Evolutionary conservation across 1,140 invertebrate species (phyloP), one percentile per base, ranked within the genome.

Genomic region (Trichonephila inaurata): DNA sequence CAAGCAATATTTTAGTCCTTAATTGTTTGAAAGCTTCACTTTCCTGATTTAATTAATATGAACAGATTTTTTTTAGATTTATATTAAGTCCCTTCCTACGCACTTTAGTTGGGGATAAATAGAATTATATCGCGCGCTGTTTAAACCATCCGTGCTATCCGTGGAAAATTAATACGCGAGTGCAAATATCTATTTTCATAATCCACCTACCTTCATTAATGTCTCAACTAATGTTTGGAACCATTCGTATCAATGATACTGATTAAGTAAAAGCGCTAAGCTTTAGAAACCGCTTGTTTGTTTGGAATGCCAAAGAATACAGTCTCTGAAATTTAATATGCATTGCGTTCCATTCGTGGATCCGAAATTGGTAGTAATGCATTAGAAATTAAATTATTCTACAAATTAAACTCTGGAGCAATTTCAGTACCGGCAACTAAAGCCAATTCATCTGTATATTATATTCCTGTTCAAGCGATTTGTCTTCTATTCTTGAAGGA

Each of bases 131-230:
- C 33, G 33, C 5, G 14, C 69, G 69, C 72, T 51, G 28, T 77
- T 19, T 0, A 58, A 60, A 83, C n/a, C 51, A 58, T 24, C 24
- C 14, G 19, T 58, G 19, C 21, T 83, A 60, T 19, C 44, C 82
- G 19, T 83, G n/a, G 82, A 83, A 51, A 87, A 87, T 87, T 64
- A 58, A 87, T 87, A 64, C 61, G 33, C 40, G 24, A 33, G 28
- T 87, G 62, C 24, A 64, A 72, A 44, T 89, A 89, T 89, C 88
- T 89, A 89, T 72, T 89, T 89, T 51, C 88, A 89, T 89, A 89
- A 89, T 72, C 88, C 66, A 89, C 21, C 19, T 28, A n/a, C n/a
- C 61, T 58, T 89, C 88, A 69, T 89, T 89, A 51, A 72, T 87
- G 19, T 88, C 33, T 58, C 19, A 72, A 69, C 62, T 89, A 72